Evolutionary conservation across 2,113 vertebrate genomes (phyloP), one percentile per base, ranked within the genome.

Genomic region (Hyperoodon ampullatus): DNA sequence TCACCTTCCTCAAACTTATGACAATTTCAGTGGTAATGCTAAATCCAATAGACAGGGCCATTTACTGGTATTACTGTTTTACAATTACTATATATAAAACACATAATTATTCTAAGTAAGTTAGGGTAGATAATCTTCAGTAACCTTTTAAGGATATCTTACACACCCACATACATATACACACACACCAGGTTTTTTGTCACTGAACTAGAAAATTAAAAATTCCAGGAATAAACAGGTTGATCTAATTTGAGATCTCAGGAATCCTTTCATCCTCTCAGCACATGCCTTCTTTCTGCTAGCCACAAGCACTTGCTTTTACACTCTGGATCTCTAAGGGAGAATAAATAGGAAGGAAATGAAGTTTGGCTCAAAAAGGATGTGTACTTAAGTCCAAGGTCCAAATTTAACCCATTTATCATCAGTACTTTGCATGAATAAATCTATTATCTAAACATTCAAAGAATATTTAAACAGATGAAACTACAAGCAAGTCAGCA

Each of bases 401-500:
- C 92, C 44, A 96, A 55, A 90, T 93, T 6, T 53, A 82, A 86
- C 68, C 30, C 55, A 80, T 82, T 44, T 91, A 11, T 42, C 50
- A 83, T 60, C 15, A 70, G 39, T 4, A 80, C 9, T 74, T 94
- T 96, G 8, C 47, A 84, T 68, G 24, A 90, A 19, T 55, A 93
- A 77, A 89, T 55, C 26, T 70, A 55, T 66, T 74, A 74, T n/a
- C 68, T 82, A 72, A 92, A 75, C 47, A 94, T 89, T 83, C 55
- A 61, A 61, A 58, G 35, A 65, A 33, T 61, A 83, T 78, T 92
- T 92, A 89, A 66, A 82, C 53, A 75, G 44, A 12, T 91, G 13
- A 96, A 47, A 75, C 18, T 47, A 60, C 87, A 94, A 90, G 33
- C 30, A 85, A 95, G 19, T 91, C 87, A 94, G 19, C 35, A 78